Base-by-base conservation (phyloP, 2,113 vertebrate genomes). In the Theristicus caerulescens region DNA sequence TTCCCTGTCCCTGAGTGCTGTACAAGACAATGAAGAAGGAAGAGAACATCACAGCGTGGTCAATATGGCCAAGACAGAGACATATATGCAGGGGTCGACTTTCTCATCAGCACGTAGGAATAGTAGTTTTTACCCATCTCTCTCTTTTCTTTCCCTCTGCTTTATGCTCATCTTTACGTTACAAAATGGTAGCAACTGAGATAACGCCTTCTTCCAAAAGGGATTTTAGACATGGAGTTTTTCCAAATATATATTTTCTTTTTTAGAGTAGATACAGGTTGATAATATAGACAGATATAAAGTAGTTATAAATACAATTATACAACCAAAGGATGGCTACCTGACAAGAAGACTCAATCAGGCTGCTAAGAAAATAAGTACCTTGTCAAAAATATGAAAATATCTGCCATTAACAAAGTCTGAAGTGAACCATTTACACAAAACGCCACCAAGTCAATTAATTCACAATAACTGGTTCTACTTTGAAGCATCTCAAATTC, bases 401-500 rank as follows among this genome's bases (percentile, higher is more conserved):
- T 49, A 64, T 54, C 47, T 13, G 38, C 34, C 31, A 61, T 17
- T 52, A 94, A 58, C 22, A 3, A 66, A 83, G 78, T 69, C 81
- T 76, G 88, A 95, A 95, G 51, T 22, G 27, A 96, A 58, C 34
- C 64, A 66, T 54, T 67, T 84, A 88, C 93, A 81, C 40, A 85
- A 94, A 95, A 74, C 31, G n/a, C 62, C 40, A 83, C 29, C 59
- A 21, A 58, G 34, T 59, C 59, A 91, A 95, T 79, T 95, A 84
- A 74, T 72, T 86, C 91, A 86, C 76, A 89, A 71, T 49, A 73
- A 67, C 74, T 70, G 21, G 54, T 91, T 82, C 88, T 88, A 95
- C 73, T 86, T 92, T 46, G 87, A 89, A 88, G 69, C 84, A 88
- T 90, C 82, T 71, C 54, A 34, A 89, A 94, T 77, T 88, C 93